Base-by-base conservation (phyloP, 2,797 vertebrate species). In the Lophotriccus pileatus region DNA sequence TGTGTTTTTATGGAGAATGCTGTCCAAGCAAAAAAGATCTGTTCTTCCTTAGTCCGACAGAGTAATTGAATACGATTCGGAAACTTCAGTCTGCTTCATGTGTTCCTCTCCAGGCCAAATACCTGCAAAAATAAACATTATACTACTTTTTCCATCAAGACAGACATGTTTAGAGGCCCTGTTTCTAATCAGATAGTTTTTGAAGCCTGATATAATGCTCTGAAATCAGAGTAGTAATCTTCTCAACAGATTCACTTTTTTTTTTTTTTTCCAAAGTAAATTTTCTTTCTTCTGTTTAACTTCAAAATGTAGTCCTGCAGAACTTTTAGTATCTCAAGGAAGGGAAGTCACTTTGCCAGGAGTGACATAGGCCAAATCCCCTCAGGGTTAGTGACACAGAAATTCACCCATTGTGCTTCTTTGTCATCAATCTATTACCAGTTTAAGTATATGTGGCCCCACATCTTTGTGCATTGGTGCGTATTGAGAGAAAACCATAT, bases 21-120 rank as follows among this genome's bases (percentile, higher is more conserved):
- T 44, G 30, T 86, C 91, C 79, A 88, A 88, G 85, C 22, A 78
- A 84, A 88, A 66, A 89, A n/a, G 49, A 43, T 94, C 82, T 95
- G 81, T 70, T 95, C 72, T 91, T 94, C 56, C 44, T 88, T 95
- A 74, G 52, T 82, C 52, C 53, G 46, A 23, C 30, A 43, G 28
- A 80, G n/a, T 70, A 91, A 84, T 34, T 88, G 69, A 73, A 75
- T 84, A 66, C 37, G 14, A 90, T 56, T 80, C 85, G 78, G 58
- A 94, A 94, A 93, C 36, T 63, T 91, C 67, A 76, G 13, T 86
- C 50, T 59, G 32, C 55, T 87, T 68, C 52, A 21, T 91, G 22
- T 82, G 66, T 92, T 85, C 37, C 58, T 87, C 12, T 66, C 44
- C 70, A 79, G 67, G 67, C 89, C 55, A 90, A 91, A 92, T 84